These are phyloP conservation scores for Argya squamiceps DNA, from an alignment of 2,797 vertebrate species.

Conservation along the genomic window DNA sequence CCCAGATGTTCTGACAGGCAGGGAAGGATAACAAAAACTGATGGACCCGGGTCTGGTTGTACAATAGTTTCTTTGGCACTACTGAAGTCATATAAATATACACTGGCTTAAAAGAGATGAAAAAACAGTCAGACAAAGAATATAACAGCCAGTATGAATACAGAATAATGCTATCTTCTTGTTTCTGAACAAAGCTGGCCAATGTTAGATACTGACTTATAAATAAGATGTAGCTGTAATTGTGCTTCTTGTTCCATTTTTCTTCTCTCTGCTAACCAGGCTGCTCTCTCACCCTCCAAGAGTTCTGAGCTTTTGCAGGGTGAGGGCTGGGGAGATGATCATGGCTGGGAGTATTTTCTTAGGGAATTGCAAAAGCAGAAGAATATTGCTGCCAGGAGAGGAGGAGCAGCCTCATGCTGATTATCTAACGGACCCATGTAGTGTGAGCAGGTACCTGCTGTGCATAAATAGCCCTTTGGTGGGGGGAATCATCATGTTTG, in stretches of 20 bases:
- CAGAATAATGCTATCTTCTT: background rate
- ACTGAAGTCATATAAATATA: background rate
- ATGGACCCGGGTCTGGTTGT: background rate
- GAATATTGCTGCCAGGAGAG: background rate
- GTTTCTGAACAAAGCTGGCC: background rate
- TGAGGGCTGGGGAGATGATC: background rate
- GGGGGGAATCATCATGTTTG: background rate
- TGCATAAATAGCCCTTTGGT: background rate
- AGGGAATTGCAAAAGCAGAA: background rate
- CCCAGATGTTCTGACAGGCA: background rate
- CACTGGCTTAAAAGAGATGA: background rate
- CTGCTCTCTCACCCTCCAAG: background rate
- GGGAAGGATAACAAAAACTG: background rate
- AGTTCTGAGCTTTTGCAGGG: background rate
- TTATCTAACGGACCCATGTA: background rate
- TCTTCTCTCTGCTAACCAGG: conserved; percentile 1
- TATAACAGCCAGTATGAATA: background rate
- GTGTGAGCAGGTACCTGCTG: background rate
- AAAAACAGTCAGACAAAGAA: background rate
- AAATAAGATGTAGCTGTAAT: conserved; percentile 6
- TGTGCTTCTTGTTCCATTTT: conserved; percentile 43
- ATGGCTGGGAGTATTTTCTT: background rate
- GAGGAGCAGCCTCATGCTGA: background rate
- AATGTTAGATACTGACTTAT: rapidly evolving
- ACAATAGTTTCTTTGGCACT: background rate